Base-by-base conservation (phyloP, 2,797 vertebrate genomes). In the Argentina silus region DNA sequence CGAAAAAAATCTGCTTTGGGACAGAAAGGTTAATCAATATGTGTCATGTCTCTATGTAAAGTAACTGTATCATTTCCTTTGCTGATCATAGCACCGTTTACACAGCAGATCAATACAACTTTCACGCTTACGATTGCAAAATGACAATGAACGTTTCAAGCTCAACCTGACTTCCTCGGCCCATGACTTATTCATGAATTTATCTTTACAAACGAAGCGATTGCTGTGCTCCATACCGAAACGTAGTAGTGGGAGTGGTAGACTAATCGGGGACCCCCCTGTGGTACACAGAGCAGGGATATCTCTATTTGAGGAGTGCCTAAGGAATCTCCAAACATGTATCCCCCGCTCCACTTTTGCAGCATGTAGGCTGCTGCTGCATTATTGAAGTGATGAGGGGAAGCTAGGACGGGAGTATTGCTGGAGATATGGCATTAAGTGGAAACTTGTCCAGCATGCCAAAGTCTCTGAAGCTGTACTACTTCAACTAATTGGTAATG, bases 301-400 rank as follows among this genome's bases (percentile, higher is more conserved):
- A 21, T 74, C 10, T 60, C 5, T 17, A 50, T 19, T 51, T 14
- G 72, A 15, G 14, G 57, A 7, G 77, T 69, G 65, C 76, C 57
- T 73, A 53, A 73, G 72, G 59, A 81, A 77, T 70, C 36, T 27
- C 72, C 8, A 55, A 81, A 75, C 77, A 74, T 36, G 50, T 79
- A 76, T 70, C 48, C 78, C 73, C 73, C 42, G 71, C 81, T 79
- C 86, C 83, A 87, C 82, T 90, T 88, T 76, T 80, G 81, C 69
- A 48, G 70, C 55, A 65, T 77, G 79, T 74, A 76, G 64, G 77
- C 78, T 73, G 15, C 74, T 69, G 53, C 44, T 89, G 84, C 79
- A 86, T 86, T 86, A 89, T 79, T 86, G 69, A 88, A 81, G 62
- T 7, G 48, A 50, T 56, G 70, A 64, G 69, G 61, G 23, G 74